Evolutionary conservation across 2,113 vertebrate species (phyloP).

Genomic region (Ancistrus triradiatus): DNA sequence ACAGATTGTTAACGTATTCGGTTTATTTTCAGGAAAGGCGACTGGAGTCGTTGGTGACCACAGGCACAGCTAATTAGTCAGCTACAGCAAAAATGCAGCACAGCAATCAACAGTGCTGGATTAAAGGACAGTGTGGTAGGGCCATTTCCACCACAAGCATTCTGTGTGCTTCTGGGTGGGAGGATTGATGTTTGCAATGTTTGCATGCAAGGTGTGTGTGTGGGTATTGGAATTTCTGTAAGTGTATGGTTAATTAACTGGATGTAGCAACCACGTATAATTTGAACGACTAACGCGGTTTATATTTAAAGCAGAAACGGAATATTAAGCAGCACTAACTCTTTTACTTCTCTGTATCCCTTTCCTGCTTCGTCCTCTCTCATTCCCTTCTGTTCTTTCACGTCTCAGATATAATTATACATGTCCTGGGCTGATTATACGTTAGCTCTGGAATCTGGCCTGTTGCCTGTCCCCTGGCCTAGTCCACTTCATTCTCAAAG

Average conservation of each 20-base stretch:
- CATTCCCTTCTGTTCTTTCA: conserved; percentile 72
- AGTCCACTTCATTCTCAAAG: conserved; percentile 56
- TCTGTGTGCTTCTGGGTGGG: conserved; percentile 50
- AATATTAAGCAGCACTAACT: conserved; percentile 67
- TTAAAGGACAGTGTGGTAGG: conserved; percentile 56
- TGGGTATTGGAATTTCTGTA: conserved; percentile 5
- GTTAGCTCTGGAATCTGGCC: conserved; percentile 85
- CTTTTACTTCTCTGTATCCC: conserved; percentile 72
- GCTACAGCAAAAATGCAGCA: conserved; percentile 47
- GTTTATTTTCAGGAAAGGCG: conserved; percentile 50
- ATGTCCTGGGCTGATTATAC: conserved; percentile 83
- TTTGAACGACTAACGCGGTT: background rate
- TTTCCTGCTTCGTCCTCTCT: conserved; percentile 42
- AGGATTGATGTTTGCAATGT: conserved; percentile 32
- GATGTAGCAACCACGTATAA: conserved; percentile 3
- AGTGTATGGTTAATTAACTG: background rate
- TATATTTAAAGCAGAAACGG: conserved; percentile 54
- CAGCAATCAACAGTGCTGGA: conserved; percentile 42
- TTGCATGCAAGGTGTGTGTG: conserved; percentile 54
- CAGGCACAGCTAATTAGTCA: conserved; percentile 56
- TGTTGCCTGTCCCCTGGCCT: conserved; percentile 35
- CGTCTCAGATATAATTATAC: conserved; percentile 76
- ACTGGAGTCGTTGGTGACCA: conserved; percentile 51
- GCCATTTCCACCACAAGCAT: conserved; percentile 50
- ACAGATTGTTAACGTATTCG: conserved; percentile 53